Evolutionary conservation across 2,797 vertebrate species (phyloP).

Genomic region (Propithecus deckenii): DNA sequence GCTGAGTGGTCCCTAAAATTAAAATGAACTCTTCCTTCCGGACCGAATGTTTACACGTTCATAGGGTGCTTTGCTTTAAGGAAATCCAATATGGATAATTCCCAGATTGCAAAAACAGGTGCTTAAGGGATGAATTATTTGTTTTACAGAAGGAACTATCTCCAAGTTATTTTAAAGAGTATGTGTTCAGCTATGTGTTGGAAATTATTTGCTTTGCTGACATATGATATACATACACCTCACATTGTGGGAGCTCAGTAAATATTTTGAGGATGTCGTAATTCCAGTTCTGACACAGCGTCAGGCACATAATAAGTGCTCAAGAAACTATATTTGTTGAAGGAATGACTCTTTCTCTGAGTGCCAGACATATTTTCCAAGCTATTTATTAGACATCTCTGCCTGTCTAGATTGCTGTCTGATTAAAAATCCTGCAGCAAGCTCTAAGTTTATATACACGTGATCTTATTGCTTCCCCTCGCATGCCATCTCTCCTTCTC

Average conservation of each 20-base stretch:
- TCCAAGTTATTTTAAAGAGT: conserved; percentile 11
- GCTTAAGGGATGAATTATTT: conserved; percentile 31
- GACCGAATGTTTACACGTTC: neutral
- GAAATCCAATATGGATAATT: conserved; percentile 41
- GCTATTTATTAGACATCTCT: neutral
- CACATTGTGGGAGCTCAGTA: neutral
- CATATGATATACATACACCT: neutral
- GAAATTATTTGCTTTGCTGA: conserved; percentile 38
- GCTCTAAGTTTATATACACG: neutral
- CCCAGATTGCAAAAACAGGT: conserved; percentile 29
- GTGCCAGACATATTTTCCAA: neutral
- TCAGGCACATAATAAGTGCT: neutral
- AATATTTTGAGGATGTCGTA: neutral
- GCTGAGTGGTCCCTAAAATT: conserved; percentile 47
- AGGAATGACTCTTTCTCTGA: neutral
- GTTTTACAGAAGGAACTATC: conserved; percentile 3
- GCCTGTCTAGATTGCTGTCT: neutral
- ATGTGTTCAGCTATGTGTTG: neutral
- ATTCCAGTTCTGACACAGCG: neutral
- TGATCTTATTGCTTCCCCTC: neutral
- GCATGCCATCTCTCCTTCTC: neutral
- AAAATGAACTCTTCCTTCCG: conserved; percentile 53
- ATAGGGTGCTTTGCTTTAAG: conserved; percentile 35
- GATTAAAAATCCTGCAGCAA: neutral
- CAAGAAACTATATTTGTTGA: conserved; percentile 26